phyloP scores from a whole-genome alignment of 2,113 vertebrate genomes.

The Nansenia antarctica region DNA sequence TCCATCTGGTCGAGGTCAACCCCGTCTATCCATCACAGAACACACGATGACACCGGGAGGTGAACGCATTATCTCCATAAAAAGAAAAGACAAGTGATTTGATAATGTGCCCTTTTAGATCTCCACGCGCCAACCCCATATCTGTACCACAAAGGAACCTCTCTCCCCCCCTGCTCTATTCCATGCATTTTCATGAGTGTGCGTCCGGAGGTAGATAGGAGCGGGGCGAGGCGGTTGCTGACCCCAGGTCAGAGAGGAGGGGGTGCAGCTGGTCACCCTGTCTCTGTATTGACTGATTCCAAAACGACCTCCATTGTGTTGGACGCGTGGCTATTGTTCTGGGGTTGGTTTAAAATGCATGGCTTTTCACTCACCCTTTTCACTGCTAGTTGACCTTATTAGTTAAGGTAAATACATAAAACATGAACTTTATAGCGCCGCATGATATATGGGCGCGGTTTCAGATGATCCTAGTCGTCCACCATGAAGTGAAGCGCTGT shows the following conservation, averaged over 20 bases:
- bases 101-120: constrained; percentile 55
- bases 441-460: constrained; percentile 46
- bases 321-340: constrained; percentile 71
- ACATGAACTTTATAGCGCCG: constrained; percentile 61
- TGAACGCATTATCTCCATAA: neutral
- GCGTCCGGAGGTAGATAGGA: constrained; percentile 54
- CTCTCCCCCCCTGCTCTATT: constrained; percentile 30
- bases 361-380: constrained; percentile 61
- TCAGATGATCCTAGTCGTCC: neutral
- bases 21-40: constrained; percentile 62
- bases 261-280: constrained; percentile 75
- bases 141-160: constrained; percentile 72
- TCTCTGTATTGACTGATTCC: constrained; percentile 68
- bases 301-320: constrained; percentile 68
- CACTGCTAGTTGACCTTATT: constrained; percentile 72
- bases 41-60: constrained; percentile 14
- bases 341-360: constrained; percentile 66
- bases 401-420: constrained; percentile 68
- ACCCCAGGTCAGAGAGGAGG: constrained; percentile 72
- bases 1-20: constrained; percentile 64
- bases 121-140: constrained; percentile 58
- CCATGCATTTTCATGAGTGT: constrained; percentile 71
- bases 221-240: constrained; percentile 65
- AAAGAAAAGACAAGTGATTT: too few species aligned
- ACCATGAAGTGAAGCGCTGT: neutral